Conservation (phyloP, 2,113 vertebrate species). For the Hypocryptadius cinnamomeus region DNA sequence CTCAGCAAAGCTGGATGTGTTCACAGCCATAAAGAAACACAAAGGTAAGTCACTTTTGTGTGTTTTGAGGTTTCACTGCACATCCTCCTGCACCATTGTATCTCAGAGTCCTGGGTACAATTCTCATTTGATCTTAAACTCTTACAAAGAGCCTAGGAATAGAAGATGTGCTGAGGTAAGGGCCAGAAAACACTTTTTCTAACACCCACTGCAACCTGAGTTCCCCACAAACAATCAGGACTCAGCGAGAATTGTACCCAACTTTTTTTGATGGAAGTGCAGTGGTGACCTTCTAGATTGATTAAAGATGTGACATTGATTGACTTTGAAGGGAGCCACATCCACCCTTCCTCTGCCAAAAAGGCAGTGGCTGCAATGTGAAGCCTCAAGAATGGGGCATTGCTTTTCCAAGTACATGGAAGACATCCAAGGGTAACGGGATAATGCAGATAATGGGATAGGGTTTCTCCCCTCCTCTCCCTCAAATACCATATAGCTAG, state of each 20-base stretch:
- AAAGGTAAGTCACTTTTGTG: background rate
- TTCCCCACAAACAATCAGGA: slow-evolving; percentile 16
- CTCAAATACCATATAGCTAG: slow-evolving; percentile 21
- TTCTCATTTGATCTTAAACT: background rate
- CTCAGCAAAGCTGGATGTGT: background rate
- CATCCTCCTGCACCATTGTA: background rate
- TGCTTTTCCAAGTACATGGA: slow-evolving; percentile 58
- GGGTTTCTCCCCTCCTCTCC: slow-evolving; percentile 50
- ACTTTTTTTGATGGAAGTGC: background rate
- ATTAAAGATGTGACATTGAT: slow-evolving; percentile 52
- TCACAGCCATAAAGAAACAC: background rate
- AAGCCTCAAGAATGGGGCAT: slow-evolving; percentile 49
- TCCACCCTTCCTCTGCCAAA: slow-evolving; percentile 59
- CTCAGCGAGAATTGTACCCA: slow-evolving; percentile 46
- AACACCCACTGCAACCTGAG: slow-evolving; percentile 15
- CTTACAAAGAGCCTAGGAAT: background rate
- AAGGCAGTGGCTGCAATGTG: slow-evolving; percentile 50
- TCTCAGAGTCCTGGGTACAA: background rate
- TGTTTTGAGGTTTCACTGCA: background rate
- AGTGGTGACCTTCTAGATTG: slow-evolving; percentile 30
- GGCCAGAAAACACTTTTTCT: background rate
- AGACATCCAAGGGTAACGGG: slow-evolving; percentile 46
- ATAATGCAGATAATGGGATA: slow-evolving; percentile 58
- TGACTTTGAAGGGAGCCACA: slow-evolving; percentile 61
- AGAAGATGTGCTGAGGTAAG: slow-evolving; percentile 22